Conservation (phyloP, 2,888 invertebrate genomes). For the Idaea biselata region DNA sequence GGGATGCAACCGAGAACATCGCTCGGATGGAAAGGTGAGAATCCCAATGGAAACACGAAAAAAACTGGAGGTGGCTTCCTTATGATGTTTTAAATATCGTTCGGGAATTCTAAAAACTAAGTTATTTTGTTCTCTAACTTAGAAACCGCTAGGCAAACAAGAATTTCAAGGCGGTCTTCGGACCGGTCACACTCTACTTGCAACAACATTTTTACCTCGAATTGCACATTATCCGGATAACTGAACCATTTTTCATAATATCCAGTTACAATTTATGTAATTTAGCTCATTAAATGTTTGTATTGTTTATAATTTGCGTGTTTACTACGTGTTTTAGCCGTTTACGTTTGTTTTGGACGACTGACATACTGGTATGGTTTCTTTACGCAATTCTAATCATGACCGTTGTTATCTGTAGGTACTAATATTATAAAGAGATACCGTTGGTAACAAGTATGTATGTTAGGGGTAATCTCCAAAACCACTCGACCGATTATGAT, state of each 20-base stretch:
- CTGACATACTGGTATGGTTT: background rate
- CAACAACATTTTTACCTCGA: constrained; percentile 25
- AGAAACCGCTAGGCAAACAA: background rate
- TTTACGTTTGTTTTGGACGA: background rate
- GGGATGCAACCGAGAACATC: no score
- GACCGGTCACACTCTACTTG: constrained; percentile 36
- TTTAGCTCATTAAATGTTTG: constrained; percentile 15
- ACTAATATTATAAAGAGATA: no score
- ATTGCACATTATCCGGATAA: constrained; percentile 35
- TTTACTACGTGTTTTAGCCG: background rate
- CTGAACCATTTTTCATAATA: constrained; percentile 31
- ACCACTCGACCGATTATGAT: no score
- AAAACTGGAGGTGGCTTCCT: no score
- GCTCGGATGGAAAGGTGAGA: no score
- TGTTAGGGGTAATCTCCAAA: no score
- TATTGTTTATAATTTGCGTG: constrained; percentile 1
- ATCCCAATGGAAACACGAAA: no score
- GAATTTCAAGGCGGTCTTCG: constrained; percentile 10
- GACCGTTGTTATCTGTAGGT: background rate
- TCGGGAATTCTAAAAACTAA: background rate
- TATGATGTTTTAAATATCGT: constrained; percentile 16
- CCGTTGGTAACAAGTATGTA: no score
- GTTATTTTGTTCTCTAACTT: constrained; percentile 11
- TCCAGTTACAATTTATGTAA: constrained; percentile 10
- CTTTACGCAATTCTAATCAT: background rate